Conservation (phyloP, 2,888 invertebrate species). For the Parnassius glacialis region DNA sequence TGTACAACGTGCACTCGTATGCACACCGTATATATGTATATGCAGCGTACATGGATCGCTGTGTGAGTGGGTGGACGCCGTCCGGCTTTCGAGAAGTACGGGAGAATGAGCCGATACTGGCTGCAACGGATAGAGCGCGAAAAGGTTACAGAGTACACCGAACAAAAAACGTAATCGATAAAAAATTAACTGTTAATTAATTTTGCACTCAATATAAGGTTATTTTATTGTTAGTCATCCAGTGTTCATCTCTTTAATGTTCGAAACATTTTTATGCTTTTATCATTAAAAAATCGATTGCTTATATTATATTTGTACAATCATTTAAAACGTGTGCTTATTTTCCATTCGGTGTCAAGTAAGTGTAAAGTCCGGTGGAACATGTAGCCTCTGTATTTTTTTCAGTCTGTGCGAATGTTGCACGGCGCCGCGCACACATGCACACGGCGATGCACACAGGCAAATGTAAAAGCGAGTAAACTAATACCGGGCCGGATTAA, state of each 20-base stretch:
- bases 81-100: slow-evolving; percentile 70
- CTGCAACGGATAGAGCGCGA: slow-evolving; percentile 49
- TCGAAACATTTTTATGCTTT: no score
- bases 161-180: slow-evolving; percentile 4
- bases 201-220: not conserved
- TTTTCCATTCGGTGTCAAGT: slow-evolving; percentile 34
- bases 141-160: slow-evolving; percentile 30
- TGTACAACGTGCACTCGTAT: slow-evolving; percentile 36
- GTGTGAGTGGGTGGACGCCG: slow-evolving; percentile 70
- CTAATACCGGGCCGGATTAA: slow-evolving; percentile 81
- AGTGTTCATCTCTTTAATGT: no score
- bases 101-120: slow-evolving; percentile 59
- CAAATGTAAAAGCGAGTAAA: slow-evolving; percentile 74
- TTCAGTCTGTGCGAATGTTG: slow-evolving; percentile 72
- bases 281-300: not conserved
- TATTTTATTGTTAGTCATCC: no score
- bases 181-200: not conserved
- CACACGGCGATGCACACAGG: slow-evolving; percentile 56
- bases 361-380: slow-evolving; percentile 34
- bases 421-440: slow-evolving; percentile 66
- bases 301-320: slow-evolving; percentile 11
- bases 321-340: slow-evolving; percentile 38
- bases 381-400: slow-evolving; percentile 50
- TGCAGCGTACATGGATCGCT: slow-evolving; percentile 24
- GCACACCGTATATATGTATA: slow-evolving; percentile 29